Conservation (phyloP, 92 coral and sea anemone genomes). For the Bergia puertoricense region DNA sequence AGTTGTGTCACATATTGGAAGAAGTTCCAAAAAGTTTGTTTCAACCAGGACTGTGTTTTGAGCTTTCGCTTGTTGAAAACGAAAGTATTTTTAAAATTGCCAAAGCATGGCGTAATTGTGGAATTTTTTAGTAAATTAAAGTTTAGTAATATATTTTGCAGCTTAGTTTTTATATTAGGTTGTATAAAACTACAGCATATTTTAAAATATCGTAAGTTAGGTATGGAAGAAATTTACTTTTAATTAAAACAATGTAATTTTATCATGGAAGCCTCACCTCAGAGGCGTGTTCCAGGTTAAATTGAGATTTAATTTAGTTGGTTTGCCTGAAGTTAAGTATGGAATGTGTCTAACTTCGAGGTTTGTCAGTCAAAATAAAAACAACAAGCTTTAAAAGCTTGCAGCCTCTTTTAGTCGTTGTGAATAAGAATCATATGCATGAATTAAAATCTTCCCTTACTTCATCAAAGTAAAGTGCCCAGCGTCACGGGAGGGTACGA, state of each 20-base stretch:
- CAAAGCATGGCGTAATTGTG: background rate
- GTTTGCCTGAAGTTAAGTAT: background rate
- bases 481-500: too few species aligned
- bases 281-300: background rate
- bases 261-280: background rate
- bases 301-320: background rate
- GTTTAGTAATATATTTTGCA: too few species aligned
- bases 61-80: background rate
- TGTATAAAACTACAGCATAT: background rate
- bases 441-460: background rate
- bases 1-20: background rate
- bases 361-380: background rate
- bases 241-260: background rate
- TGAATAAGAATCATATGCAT: too few species aligned
- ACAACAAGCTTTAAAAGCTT: background rate
- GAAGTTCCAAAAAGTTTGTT: too few species aligned
- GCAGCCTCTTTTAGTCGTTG: background rate
- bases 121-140: too few species aligned
- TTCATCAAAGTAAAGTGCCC: background rate
- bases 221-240: background rate
- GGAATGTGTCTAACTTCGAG: background rate
- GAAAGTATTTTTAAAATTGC: background rate
- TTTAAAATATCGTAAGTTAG: background rate
- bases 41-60: background rate
- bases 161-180: too few species aligned